Evolutionary conservation across 2,888 invertebrate species (phyloP), one percentile per base, ranked within the genome.

Genomic region (Phyllotreta striolata): DNA sequence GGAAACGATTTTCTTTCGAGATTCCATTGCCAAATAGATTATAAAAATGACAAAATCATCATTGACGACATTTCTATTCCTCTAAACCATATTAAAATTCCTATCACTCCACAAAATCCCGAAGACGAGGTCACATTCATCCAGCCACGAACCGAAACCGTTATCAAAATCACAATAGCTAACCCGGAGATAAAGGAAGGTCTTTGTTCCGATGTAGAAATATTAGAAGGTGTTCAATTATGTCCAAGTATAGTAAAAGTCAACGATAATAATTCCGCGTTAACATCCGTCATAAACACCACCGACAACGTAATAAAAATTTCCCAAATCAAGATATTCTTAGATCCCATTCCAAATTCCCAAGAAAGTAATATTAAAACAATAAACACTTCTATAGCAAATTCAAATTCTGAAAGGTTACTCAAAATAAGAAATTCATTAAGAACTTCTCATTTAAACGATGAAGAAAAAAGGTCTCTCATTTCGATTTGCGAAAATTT

Each of bases 181-280:
- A 56, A 66, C 49, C 38, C 39, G 24, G 39, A 38, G 51, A 40
- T 43, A 12, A 8, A 35, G 14, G 55, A 70, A 63, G 71, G 71
- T 34, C 66, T 71, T 13, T 66, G 62, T 46, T 67, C 68, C 6
- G 66, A 71, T 46, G 55, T 67, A 8, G 5, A 54, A 39, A 64
- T 70, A 38, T 39, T 38, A 5, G 63, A 68, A 37, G 67, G 62
- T 14, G 66, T 71, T 40, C 68, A 57, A 59, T 51, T 49, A n/a
- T 65, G 52, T 62, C 68, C 14, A 58, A 63, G 49, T 58, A 43
- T 63, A 9, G 64, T 67, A 14, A 57, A 6, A 34, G 38, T 67
- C 1, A 14, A 61, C 12, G 35, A 38, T n/a, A 35, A 52, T 35
- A 41, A 51, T 37, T 34, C 40, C 40, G 55, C 51, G 38, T 13